These are phyloP conservation scores for Hemicordylus capensis DNA, from an alignment of 2,113 vertebrate genomes.

Conservation along the genomic window DNA sequence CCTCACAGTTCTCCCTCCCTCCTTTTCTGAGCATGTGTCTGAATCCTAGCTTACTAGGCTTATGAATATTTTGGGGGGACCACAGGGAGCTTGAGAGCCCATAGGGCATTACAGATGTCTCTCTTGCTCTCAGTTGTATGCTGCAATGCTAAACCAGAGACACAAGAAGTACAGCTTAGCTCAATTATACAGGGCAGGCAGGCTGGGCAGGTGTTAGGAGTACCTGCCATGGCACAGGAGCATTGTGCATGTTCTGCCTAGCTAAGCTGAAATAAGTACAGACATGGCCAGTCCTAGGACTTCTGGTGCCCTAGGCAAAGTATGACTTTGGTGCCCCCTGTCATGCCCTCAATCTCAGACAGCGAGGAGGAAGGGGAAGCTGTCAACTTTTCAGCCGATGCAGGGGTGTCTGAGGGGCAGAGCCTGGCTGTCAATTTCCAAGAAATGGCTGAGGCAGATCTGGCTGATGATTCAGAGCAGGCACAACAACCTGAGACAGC, in stretches of 20 bases:
- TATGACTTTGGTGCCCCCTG: too few species aligned
- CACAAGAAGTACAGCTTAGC: not conserved
- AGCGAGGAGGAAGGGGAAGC: too few species aligned
- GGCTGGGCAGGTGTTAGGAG: not conserved
- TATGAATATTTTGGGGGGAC: not conserved
- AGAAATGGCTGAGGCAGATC: too few species aligned
- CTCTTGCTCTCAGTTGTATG: not conserved
- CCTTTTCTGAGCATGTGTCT: not conserved
- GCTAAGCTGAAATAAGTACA: not conserved
- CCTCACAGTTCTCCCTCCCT: too few species aligned
- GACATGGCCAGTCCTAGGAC: too few species aligned
- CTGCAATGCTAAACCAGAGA: not conserved
- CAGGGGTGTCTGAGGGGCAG: too few species aligned
- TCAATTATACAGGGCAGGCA: not conserved
- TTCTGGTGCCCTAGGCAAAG: too few species aligned
- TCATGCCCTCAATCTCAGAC: too few species aligned
- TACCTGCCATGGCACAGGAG: not conserved
- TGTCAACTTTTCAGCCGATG: too few species aligned
- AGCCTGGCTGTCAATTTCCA: too few species aligned
- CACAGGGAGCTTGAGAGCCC: not conserved
- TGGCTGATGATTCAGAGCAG: too few species aligned
- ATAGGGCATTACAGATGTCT: not conserved
- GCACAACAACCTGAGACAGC: too few species aligned
- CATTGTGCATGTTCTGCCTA: not conserved
- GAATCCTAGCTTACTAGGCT: not conserved